Evolutionary conservation across 2,113 vertebrate genomes (phyloP).

Genomic region (Laticauda laticaudata): DNA sequence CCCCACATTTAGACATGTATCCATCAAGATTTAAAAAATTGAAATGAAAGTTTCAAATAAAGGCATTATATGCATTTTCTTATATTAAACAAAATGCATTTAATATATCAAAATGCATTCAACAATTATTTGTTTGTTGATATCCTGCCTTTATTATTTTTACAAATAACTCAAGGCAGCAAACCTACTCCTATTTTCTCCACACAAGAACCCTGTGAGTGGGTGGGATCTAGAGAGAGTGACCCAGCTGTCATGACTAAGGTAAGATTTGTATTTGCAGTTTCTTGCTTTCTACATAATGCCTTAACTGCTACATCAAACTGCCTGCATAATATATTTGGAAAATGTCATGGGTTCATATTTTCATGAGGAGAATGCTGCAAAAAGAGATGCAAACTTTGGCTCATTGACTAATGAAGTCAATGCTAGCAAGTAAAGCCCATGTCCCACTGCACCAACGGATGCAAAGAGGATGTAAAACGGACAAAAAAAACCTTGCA

Average conservation of each 20-base stretch:
- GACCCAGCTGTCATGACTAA: background rate
- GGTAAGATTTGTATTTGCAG: background rate
- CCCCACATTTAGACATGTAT: background rate
- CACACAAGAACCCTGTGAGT: background rate
- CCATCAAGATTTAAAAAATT: background rate
- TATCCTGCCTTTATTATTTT: background rate
- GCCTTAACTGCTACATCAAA: background rate
- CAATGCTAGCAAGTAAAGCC: background rate
- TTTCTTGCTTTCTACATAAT: background rate
- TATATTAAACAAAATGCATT: background rate
- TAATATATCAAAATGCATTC: background rate
- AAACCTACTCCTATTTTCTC: background rate
- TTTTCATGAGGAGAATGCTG: background rate
- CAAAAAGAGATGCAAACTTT: background rate
- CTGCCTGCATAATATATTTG: background rate
- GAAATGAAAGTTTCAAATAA: background rate
- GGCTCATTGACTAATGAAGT: background rate
- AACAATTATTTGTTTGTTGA: background rate
- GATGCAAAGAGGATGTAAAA: too few relatives aligned
- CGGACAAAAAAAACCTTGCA: too few relatives aligned
- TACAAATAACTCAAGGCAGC: background rate
- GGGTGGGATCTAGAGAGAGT: background rate
- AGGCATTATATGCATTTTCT: background rate
- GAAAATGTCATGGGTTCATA: background rate
- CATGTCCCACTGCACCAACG: too few relatives aligned